phyloP scores from a whole-genome alignment of 23 tunicate species.

The Pegea sp. region DNA sequence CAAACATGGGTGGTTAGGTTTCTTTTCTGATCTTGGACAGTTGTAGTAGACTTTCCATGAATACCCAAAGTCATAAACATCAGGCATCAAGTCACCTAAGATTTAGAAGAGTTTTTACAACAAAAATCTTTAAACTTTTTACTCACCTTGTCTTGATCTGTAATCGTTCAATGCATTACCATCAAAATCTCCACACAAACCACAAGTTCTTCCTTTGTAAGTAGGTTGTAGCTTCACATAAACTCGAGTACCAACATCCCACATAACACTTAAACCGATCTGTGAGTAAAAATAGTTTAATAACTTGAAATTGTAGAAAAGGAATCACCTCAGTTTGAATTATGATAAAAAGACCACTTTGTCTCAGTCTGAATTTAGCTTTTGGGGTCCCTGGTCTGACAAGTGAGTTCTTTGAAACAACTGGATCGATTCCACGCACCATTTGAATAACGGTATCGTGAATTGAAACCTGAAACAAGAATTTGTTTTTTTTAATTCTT shows the following conservation, averaged over 20 bases:
- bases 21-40: conserved; percentile 16
- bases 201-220: conserved; percentile 21
- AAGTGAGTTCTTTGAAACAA: conserved; percentile 8
- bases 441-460: conserved; percentile 31
- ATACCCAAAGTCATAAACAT: conserved; percentile 31
- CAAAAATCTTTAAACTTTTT: not conserved
- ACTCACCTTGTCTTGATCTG: conserved; percentile 35
- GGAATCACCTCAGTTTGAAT: conserved; percentile 22
- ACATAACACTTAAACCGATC: conserved; percentile 58
- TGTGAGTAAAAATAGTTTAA: not conserved
- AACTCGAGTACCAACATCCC: conserved; percentile 59
- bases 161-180: conserved; percentile 44
- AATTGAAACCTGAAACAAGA: conserved; percentile 6
- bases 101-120: not conserved
- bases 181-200: conserved; percentile 65
- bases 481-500: not conserved
- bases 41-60: conserved; percentile 27
- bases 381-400: conserved; percentile 26
- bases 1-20: conserved; percentile 28
- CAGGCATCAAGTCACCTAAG: conserved; percentile 13
- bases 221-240: conserved; percentile 35
- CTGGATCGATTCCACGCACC: conserved; percentile 28
- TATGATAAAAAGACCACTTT: conserved; percentile 19
- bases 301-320: not conserved
- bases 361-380: conserved; percentile 11